phyloP scores from a whole-genome alignment of 2,888 invertebrate species.

The Crioceris asparagi region DNA sequence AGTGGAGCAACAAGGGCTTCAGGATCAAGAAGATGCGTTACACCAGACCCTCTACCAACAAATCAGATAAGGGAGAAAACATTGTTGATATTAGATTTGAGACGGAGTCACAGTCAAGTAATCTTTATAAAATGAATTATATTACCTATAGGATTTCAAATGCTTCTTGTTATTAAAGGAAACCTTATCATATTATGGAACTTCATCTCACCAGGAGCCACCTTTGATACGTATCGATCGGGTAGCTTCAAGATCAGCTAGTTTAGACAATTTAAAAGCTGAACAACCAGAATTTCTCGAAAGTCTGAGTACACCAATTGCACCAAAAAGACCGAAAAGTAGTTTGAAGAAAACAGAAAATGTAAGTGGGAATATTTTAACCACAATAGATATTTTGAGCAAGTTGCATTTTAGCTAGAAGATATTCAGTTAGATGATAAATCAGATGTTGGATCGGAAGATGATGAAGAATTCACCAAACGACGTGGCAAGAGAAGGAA shows the following conservation, averaged over 20 bases:
- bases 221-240: conserved; percentile 34
- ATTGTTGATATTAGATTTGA: conserved; percentile 60
- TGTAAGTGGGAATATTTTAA: no score
- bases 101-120: conserved; percentile 57
- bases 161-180: conserved; percentile 31
- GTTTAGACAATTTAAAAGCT: conserved; percentile 20
- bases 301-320: conserved; percentile 8
- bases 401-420: no score
- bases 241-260: conserved; percentile 25
- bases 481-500: conserved; percentile 44
- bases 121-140: no score
- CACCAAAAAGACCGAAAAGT: conserved; percentile 13
- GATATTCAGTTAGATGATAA: conserved; percentile 3
- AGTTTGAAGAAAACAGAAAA: conserved; percentile 1
- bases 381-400: no score
- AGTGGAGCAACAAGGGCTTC: conserved; percentile 63
- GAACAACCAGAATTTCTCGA: conserved; percentile 5
- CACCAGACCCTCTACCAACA: conserved; percentile 54
- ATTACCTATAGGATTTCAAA: no score
- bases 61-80: conserved; percentile 44
- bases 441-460: conserved; percentile 43
- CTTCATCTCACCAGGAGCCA: conserved; percentile 36
- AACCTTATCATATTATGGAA: conserved; percentile 42
- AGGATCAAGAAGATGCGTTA: conserved; percentile 54
- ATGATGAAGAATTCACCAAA: conserved; percentile 49